Conservation (phyloP, 2,888 invertebrate species). For the Synanthedon vespiformis region DNA sequence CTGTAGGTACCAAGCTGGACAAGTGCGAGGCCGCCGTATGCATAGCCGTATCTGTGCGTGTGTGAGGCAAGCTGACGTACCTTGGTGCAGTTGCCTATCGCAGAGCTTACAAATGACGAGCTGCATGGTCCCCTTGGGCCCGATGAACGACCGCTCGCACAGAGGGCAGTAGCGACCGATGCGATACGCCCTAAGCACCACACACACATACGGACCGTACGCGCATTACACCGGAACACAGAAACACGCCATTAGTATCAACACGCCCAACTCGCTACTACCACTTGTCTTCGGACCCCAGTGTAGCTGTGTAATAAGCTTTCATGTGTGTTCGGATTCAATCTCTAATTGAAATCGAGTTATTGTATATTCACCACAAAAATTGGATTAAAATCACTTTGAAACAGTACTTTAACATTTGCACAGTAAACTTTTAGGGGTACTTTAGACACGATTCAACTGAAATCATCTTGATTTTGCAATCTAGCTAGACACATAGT, state of each 20-base stretch:
- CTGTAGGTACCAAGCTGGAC: too few relatives aligned
- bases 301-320: not conserved
- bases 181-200: conserved; percentile 74
- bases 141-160: conserved; percentile 78
- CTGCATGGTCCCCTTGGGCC: conserved; percentile 76
- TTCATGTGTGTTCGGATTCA: not conserved
- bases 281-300: conserved; percentile 35
- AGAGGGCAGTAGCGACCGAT: conserved; percentile 80
- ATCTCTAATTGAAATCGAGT: too few relatives aligned
- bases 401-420: too few relatives aligned
- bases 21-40: not conserved
- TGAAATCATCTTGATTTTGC: too few relatives aligned
- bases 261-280: conserved; percentile 27
- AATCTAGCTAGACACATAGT: too few relatives aligned
- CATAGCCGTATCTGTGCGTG: conserved; percentile 3
- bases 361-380: too few relatives aligned
- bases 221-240: conserved; percentile 67
- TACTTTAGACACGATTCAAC: too few relatives aligned
- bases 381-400: too few relatives aligned
- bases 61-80: conserved; percentile 42
- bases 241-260: conserved; percentile 68
- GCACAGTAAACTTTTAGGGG: too few relatives aligned
- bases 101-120: conserved; percentile 71
- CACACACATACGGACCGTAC: conserved; percentile 58
- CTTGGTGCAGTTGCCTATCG: conserved; percentile 71